Conservation (phyloP, 2,888 invertebrate genomes). For the Scaptomyza parva region DNA sequence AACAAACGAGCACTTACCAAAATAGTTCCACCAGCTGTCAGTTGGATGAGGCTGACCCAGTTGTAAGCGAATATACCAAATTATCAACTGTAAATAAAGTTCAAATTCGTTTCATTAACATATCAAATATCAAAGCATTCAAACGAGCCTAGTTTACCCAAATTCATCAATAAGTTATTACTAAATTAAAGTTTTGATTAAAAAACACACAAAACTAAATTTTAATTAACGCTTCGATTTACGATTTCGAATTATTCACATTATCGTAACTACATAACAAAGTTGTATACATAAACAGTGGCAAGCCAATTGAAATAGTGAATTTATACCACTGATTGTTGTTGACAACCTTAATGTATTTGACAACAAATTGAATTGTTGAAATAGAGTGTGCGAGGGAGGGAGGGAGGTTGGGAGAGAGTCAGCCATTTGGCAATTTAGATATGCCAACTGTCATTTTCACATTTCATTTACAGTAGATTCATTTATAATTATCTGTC, state of each 20-base stretch:
- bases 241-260: constrained; percentile 5
- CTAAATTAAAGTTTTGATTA: neutral
- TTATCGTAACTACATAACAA: neutral
- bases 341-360: neutral
- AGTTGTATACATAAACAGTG: neutral
- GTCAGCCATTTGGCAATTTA: constrained; percentile 26
- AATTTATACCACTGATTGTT: neutral
- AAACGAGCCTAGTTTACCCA: neutral
- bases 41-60: constrained; percentile 16
- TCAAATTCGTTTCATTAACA: constrained; percentile 56
- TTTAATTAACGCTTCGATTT: neutral
- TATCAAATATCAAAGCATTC: constrained; percentile 3
- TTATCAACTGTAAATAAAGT: constrained; percentile 61
- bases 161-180: neutral
- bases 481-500: constrained; percentile 19
- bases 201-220: neutral
- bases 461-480: constrained; percentile 20
- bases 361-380: constrained; percentile 4
- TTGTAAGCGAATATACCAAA: constrained; percentile 33
- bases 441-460: constrained; percentile 43
- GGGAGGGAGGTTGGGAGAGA: neutral
- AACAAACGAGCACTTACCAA: constrained; percentile 67
- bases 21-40: constrained; percentile 29
- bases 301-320: neutral
- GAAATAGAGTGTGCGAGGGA: neutral